phyloP scores from a whole-genome alignment of 2,888 invertebrate genomes.

The Muschampia plurimacula region DNA sequence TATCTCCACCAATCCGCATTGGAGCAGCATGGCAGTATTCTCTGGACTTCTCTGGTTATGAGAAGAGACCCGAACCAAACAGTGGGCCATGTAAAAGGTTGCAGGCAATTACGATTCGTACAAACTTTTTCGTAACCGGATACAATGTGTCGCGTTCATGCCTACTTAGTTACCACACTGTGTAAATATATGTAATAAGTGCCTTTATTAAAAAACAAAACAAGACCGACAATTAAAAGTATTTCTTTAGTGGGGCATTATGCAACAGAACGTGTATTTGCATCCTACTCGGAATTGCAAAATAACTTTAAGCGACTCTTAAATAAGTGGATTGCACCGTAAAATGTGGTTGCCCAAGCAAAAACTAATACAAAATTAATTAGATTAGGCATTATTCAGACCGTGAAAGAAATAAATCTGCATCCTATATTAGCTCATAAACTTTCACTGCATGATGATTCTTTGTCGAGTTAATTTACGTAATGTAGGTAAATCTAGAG shows the following conservation, averaged over 20 bases:
- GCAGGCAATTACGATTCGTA: background rate
- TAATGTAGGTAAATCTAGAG: conserved; percentile 4
- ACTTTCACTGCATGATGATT: conserved; percentile 25
- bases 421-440: conserved; percentile 23
- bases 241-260: conserved; percentile 28
- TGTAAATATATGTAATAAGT: background rate
- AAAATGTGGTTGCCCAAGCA: conserved; percentile 26
- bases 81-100: no score
- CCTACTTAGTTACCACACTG: background rate
- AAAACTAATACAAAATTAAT: conserved; percentile 24
- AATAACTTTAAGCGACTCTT: conserved; percentile 26
- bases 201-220: conserved; percentile 18
- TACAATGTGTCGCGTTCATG: background rate
- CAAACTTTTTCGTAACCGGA: conserved; percentile 23
- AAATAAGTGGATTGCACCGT: conserved; percentile 34
- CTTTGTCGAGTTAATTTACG: conserved; percentile 15
- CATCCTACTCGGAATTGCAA: conserved; percentile 33
- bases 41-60: no score
- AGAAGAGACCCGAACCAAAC: no score
- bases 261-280: conserved; percentile 36
- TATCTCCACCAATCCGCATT: no score
- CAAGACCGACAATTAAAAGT: conserved; percentile 26
- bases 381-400: conserved; percentile 33
- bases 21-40: no score
- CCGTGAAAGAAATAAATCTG: conserved; percentile 30